Evolutionary conservation across 2,888 invertebrate genomes (phyloP), one percentile per base, ranked within the genome.

Genomic region (Tuberolachnus salignus): DNA sequence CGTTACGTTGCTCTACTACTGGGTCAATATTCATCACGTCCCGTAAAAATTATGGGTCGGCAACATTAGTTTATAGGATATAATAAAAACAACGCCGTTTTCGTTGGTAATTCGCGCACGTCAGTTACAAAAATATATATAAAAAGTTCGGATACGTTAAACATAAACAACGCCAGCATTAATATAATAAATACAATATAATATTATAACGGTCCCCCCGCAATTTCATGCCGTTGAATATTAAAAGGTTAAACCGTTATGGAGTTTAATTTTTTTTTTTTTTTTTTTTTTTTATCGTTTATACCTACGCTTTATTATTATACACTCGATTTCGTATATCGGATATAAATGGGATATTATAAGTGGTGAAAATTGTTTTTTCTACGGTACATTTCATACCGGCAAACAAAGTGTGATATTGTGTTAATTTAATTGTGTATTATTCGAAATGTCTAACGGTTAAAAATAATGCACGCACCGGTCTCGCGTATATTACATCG

Each of bases 1-100:
- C n/a, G n/a, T n/a, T n/a, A n/a, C n/a, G n/a, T n/a, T n/a, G n/a
- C n/a, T n/a, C n/a, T n/a, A 59, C 46, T 19, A 14, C 46, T 26
- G 61, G 49, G 49, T 61, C 72, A 49, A 61, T 49, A 61, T 49
- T 49, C 19, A 61, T 61, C 46, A 34, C 61, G 72, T 72, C 51
- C 21, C 34, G 34, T 11, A 19, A 49, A 72, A 72, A 72, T 72
- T 46, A 71, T 59, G 59, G n/a, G n/a, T 59, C 26, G 6, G n/a
- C 46, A n/a, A n/a, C 71, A 26, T 55, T 46, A 46, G 55, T 16
- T n/a, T n/a, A n/a, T n/a, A n/a, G 42, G 16, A 6, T 44, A 46
- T 46, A 26, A 59, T 26, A 72, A 46, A 49, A 9, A 49, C n/a
- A 46, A 59, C 19, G 49, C 26, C 59, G 59, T 61, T 61, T 49